These are phyloP conservation scores for Pogonomyrmex californicus DNA, from an alignment of 1,140 invertebrate species.

Conservation along the genomic window DNA sequence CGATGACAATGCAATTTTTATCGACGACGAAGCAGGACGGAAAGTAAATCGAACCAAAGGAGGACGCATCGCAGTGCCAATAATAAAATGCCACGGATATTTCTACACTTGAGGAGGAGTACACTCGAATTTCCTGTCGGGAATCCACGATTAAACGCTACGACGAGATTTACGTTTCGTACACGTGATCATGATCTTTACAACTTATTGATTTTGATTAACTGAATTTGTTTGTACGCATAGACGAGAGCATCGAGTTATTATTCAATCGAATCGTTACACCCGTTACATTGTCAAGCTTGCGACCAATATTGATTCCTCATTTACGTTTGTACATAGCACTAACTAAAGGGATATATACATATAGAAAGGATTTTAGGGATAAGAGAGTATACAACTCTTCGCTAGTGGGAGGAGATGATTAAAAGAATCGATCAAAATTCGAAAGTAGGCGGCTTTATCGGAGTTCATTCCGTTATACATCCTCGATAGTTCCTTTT, in stretches of 20 bases:
- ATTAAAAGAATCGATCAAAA: constrained; percentile 52
- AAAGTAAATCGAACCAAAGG: constrained; percentile 3
- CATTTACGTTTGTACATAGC: constrained; percentile 59
- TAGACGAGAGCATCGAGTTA: neutral
- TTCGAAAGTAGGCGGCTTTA: constrained; percentile 35
- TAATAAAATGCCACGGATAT: constrained; percentile 44
- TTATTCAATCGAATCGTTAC: constrained; percentile 8
- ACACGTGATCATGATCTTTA: neutral
- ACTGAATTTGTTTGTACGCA: constrained; percentile 12
- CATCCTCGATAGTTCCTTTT: constrained; percentile 78
- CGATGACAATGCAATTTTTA: constrained; percentile 28
- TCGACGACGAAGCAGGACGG: neutral
- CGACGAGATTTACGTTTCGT: constrained; percentile 4
- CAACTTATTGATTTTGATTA: constrained; percentile 11
- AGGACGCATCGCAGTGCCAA: constrained; percentile 66
- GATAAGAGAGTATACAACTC: constrained; percentile 29
- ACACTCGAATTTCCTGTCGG: neutral
- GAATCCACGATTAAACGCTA: neutral
- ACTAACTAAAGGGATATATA: constrained; percentile 31
- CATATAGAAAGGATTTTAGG: constrained; percentile 24
- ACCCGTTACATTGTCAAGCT: constrained; percentile 41
- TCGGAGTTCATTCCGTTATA: constrained; percentile 65
- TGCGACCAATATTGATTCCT: constrained; percentile 47
- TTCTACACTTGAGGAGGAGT: constrained; percentile 31
- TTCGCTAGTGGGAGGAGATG: constrained; percentile 2